Percentiles rank a stretch among this genome's conserved stretches.
Conservation (phyloP, 2,113 vertebrate species). For the Holacanthus passer region DNA sequence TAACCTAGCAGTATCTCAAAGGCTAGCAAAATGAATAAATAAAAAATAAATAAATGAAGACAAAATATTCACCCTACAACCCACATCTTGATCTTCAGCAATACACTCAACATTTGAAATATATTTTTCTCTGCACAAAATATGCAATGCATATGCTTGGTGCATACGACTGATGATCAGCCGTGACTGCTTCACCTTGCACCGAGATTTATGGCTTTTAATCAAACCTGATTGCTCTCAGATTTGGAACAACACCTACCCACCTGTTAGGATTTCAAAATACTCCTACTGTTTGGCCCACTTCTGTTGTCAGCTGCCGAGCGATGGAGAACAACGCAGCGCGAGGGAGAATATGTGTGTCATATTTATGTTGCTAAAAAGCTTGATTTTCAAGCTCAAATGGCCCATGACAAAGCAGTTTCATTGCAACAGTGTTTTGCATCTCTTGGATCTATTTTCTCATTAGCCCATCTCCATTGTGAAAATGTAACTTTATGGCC, state of each 20-base stretch:
- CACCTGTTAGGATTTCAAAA: slow-evolving; percentile 27
- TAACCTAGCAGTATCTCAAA: background rate
- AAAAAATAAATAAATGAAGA: no score
- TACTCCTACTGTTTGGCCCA: slow-evolving; percentile 16
- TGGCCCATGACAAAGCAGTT: background rate
- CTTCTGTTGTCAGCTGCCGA: background rate
- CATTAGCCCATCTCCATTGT: slow-evolving; percentile 18
- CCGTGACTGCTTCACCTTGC: background rate
- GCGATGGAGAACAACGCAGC: background rate
- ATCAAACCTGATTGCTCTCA: slow-evolving; percentile 4
- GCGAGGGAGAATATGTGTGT: background rate
- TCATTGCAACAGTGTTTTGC: slow-evolving; percentile 17
- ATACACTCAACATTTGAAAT: background rate
- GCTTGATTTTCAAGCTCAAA: slow-evolving; percentile 15
- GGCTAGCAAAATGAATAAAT: no score
- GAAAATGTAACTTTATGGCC: slow-evolving; percentile 31
- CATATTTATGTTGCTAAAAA: background rate
- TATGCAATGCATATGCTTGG: background rate
- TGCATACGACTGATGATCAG: background rate
- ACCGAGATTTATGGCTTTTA: background rate
- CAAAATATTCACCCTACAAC: background rate
- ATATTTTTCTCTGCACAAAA: slow-evolving; percentile 10
- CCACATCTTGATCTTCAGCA: background rate
- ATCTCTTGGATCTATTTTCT: slow-evolving; percentile 25
- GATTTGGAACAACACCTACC: slow-evolving; percentile 6